Conservation (phyloP, 2,888 invertebrate genomes). For the Megalurothrips usitatus region DNA sequence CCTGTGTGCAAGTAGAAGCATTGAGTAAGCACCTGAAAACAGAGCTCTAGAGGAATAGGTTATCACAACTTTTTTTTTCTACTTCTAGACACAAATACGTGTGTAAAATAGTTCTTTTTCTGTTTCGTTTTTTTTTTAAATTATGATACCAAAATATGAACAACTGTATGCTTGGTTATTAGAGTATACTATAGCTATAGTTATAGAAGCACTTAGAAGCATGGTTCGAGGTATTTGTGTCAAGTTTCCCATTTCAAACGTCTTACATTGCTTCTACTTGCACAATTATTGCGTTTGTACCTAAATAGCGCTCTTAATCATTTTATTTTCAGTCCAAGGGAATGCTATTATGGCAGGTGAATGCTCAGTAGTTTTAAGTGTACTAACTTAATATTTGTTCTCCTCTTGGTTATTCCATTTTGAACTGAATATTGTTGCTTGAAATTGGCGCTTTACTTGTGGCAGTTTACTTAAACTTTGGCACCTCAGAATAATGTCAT, state of each 20-base stretch:
- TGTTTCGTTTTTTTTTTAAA: not conserved
- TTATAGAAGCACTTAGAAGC: constrained; percentile 10
- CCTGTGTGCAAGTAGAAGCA: not conserved
- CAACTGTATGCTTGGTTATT: not conserved
- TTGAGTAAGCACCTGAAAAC: not conserved
- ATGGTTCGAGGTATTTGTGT: not conserved
- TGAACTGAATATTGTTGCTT: constrained; percentile 38
- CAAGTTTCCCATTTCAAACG: not conserved
- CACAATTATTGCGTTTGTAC: constrained; percentile 28
- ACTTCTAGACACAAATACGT: not conserved
- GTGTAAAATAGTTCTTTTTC: not conserved
- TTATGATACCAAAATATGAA: not conserved
- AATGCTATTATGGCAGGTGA: constrained; percentile 14
- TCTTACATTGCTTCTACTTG: constrained; percentile 2
- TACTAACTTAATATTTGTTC: constrained; percentile 8
- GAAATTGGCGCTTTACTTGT: constrained; percentile 40
- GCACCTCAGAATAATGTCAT: not conserved
- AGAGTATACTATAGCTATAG: not conserved
- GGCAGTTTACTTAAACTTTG: constrained; percentile 32
- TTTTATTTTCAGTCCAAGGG: constrained; percentile 29
- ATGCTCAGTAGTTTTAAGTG: not conserved
- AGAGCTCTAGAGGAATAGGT: not conserved
- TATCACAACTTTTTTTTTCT: not conserved
- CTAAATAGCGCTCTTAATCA: constrained; percentile 28
- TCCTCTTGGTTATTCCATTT: not conserved